Conservation (phyloP, 2,888 invertebrate genomes). For the Altica lythri region DNA sequence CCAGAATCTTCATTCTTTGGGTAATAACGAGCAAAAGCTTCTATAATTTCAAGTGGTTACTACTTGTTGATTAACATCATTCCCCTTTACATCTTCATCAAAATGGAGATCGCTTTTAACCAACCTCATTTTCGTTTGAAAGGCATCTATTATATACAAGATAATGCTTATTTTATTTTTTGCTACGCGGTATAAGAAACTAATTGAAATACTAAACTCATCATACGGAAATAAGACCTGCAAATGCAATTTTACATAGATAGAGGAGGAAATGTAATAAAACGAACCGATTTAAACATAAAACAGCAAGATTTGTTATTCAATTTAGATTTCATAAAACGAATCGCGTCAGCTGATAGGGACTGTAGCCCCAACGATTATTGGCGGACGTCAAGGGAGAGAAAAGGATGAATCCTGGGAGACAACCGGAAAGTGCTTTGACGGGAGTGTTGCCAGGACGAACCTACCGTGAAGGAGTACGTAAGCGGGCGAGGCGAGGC, state of each 20-base stretch:
- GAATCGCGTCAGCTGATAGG: constrained; percentile 35
- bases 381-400: constrained; percentile 23
- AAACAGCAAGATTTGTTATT: constrained; percentile 16
- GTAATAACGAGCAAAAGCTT: no score
- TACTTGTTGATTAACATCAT: no score
- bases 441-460: constrained; percentile 36
- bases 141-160: no score
- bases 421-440: constrained; percentile 24
- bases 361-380: constrained; percentile 29
- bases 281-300: constrained; percentile 3
- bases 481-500: constrained; percentile 29
- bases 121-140: no score
- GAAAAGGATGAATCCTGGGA: constrained; percentile 32
- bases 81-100: no score
- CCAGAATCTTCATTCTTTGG: no score
- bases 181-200: no score
- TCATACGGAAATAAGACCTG: no score
- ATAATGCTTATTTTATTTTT: no score
- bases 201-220: no score
- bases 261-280: background rate
- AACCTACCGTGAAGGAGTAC: constrained; percentile 24
- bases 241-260: background rate
- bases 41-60: no score
- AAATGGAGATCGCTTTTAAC: no score
- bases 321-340: constrained; percentile 29